A percentile compares a stretch with the other conserved stretches of the same genome.
Evolutionary conservation across 2,113 vertebrate genomes (phyloP).

Genomic region (Morone saxatilis): DNA sequence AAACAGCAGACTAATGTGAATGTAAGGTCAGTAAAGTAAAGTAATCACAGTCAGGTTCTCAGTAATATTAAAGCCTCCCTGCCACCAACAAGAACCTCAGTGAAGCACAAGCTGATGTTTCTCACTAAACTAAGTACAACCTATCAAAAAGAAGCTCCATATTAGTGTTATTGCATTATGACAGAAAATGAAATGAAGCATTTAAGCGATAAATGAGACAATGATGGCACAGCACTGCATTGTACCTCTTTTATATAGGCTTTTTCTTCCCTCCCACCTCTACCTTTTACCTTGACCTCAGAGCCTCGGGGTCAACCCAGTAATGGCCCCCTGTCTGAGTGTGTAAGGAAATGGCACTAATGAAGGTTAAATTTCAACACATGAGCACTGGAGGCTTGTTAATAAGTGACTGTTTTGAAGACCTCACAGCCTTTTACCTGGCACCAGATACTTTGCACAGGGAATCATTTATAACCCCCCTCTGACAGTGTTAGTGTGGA

Average conservation of each 20-base stretch:
- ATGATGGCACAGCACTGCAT: not conserved
- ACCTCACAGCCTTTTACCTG: slow-evolving; percentile 39
- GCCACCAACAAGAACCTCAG: not conserved
- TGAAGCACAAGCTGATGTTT: no score
- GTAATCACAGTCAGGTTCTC: not conserved
- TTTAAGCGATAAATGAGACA: no score
- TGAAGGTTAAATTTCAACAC: slow-evolving; percentile 72
- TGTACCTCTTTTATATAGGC: not conserved
- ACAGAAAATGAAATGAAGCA: no score
- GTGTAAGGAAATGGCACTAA: slow-evolving; percentile 31
- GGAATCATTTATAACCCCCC: slow-evolving; percentile 68
- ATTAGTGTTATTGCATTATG: no score
- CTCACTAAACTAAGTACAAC: no score
- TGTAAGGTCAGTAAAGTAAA: not conserved
- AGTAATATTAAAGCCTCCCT: not conserved
- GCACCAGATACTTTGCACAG: slow-evolving; percentile 39
- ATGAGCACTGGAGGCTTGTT: slow-evolving; percentile 51
- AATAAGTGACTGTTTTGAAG: slow-evolving; percentile 71
- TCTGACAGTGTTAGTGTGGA: slow-evolving; percentile 29
- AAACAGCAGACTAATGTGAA: not conserved
- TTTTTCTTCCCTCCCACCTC: not conserved
- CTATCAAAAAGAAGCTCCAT: no score
- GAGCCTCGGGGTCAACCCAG: slow-evolving; percentile 18
- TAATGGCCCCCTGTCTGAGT: slow-evolving; percentile 21
- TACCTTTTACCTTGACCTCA: slow-evolving; percentile 7